A percentile compares a stretch with the other conserved stretches of the same genome.
These are phyloP conservation scores for Aphrophora alni DNA, from an alignment of 2,888 invertebrate species.

Conservation along the genomic window DNA sequence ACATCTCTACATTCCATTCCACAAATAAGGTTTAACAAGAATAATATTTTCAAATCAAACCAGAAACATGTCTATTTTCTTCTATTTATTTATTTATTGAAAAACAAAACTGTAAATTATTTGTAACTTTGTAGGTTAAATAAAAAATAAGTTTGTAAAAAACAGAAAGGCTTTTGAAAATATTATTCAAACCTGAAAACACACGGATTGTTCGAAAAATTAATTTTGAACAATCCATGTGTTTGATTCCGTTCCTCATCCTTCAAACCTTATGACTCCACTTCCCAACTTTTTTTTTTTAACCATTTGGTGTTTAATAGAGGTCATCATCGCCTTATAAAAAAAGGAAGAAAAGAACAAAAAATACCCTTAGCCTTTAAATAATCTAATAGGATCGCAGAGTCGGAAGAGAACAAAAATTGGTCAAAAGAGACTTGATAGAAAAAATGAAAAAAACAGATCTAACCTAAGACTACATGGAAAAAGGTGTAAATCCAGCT, in stretches of 20 bases:
- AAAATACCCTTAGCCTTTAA: too few species aligned
- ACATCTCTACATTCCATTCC: conserved; percentile 14
- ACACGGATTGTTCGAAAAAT: background rate
- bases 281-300: too few species aligned
- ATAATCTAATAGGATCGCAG: too few species aligned
- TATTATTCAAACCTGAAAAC: conserved; percentile 39
- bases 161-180: conserved; percentile 36
- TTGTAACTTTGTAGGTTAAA: conserved; percentile 39
- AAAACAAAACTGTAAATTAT: conserved; percentile 43
- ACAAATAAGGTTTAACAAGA: conserved; percentile 12
- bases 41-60: conserved; percentile 48
- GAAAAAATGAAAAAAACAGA: too few species aligned
- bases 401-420: too few species aligned
- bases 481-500: too few species aligned
- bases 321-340: too few species aligned
- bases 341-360: too few species aligned
- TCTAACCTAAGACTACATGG: too few species aligned
- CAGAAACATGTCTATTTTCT: conserved; percentile 7
- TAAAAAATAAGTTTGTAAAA: conserved; percentile 33
- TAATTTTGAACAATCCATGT: background rate
- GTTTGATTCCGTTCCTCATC: background rate
- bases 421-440: too few species aligned
- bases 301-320: too few species aligned
- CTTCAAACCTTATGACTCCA: background rate
- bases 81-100: conserved; percentile 39